A percentile compares a stretch with the other conserved stretches of the same genome.
phyloP scores from a whole-genome alignment of 2,113 vertebrate species.

The Leptocoma aspasia region DNA sequence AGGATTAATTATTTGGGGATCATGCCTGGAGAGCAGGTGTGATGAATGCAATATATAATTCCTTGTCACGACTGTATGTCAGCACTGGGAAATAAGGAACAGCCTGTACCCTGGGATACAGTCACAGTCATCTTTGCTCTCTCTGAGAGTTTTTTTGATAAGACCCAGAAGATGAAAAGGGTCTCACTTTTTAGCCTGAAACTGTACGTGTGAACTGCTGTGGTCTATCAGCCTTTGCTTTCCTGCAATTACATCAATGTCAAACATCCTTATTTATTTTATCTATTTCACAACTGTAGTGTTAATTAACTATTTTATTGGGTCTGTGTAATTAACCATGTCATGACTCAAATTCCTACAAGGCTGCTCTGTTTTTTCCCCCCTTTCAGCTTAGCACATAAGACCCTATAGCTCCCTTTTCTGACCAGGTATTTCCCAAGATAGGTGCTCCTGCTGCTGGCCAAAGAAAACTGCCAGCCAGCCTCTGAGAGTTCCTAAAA shows the following conservation, averaged over 20 bases:
- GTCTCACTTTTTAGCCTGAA: neutral
- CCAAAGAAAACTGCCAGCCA: neutral
- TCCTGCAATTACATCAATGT: neutral
- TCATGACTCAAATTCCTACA: neutral
- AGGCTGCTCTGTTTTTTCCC: neutral
- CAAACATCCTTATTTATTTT: neutral
- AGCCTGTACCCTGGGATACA: slow-evolving; percentile 24
- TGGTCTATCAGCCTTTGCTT: neutral
- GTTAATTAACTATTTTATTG: neutral
- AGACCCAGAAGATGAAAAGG: neutral
- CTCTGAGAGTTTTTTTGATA: neutral
- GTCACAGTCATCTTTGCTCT: neutral
- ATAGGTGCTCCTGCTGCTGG: neutral
- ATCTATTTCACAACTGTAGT: neutral
- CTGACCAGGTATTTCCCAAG: neutral
- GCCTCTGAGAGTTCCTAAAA: neutral
- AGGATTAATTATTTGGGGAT: slow-evolving; percentile 66
- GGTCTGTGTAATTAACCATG: neutral
- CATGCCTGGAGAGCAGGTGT: slow-evolving; percentile 53
- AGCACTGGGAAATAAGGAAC: slow-evolving; percentile 1
- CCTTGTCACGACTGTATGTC: slow-evolving; percentile 45
- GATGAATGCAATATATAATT: slow-evolving; percentile 51
- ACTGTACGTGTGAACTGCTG: neutral
- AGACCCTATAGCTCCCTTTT: neutral
- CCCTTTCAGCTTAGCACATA: neutral